Base-by-base conservation (phyloP, 35 echinoderm and acorn worm genomes). In the Chiridota heheva region DNA sequence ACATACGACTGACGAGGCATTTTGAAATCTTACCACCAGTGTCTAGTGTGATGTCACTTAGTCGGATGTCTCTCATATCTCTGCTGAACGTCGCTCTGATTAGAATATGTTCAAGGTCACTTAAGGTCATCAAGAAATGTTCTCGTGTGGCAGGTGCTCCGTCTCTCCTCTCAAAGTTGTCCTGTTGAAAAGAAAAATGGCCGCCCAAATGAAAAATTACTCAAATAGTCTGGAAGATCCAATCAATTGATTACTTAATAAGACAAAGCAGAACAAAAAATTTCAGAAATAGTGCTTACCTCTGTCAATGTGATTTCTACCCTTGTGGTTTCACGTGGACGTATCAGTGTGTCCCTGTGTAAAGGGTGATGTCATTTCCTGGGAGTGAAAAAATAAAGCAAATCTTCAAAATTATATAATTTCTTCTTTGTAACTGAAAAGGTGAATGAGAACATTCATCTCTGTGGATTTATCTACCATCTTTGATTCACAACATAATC, bases 361-460 rank as follows among this genome's bases (percentile, higher is more conserved):
- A 91, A 15, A 98, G 59, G 3, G 63, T 58, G 42, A 98, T 98
- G 68, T 92, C 89, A 76, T 91, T 98, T 62, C 95, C 95, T 88
- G 91, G 55, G 7, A 70, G 34, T 60, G 53, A 77, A 5, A 78
- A 75, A 42, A 51, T 3, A 69, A 67, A 58, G 57, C 2, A 67
- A 83, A n/a, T n/a, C n/a, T n/a, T n/a, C n/a, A n/a, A n/a, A n/a
- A n/a, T n/a, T n/a, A n/a, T n/a, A n/a, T n/a, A n/a, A n/a, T n/a
- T n/a, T n/a, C n/a, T n/a, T n/a, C n/a, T n/a, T n/a, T n/a, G n/a
- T n/a, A n/a, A n/a, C n/a, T n/a, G n/a, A n/a, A n/a, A n/a, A n/a
- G n/a, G n/a, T n/a, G n/a, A n/a, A n/a, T n/a, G n/a, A n/a, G n/a
- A n/a, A n/a, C n/a, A n/a, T n/a, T n/a, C n/a, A n/a, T n/a, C n/a